Evolutionary conservation across 2,797 vertebrate species (phyloP).

Genomic region (Cichlasoma orientale): DNA sequence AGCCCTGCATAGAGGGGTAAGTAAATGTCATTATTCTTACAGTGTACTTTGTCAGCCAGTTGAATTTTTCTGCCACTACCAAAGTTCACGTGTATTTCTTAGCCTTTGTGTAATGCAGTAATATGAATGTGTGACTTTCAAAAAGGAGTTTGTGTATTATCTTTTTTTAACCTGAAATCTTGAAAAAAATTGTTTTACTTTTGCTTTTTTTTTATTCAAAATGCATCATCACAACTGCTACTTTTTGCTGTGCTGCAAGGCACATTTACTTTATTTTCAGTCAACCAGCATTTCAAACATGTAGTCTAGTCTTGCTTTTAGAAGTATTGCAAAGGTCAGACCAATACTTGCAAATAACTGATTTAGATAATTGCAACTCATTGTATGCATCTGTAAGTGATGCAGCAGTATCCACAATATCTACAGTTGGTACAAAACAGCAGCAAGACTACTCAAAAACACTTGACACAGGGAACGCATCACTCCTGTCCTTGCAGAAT

Average conservation of each 20-base stretch:
- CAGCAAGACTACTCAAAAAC: neutral
- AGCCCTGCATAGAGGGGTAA: conserved; percentile 95
- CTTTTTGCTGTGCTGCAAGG: neutral
- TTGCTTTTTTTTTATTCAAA: neutral
- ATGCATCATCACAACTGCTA: neutral
- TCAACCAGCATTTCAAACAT: neutral
- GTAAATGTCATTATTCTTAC: conserved; percentile 28
- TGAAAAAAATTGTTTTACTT: no score
- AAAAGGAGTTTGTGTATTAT: neutral
- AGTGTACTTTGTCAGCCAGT: neutral
- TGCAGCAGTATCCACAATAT: neutral
- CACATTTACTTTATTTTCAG: neutral
- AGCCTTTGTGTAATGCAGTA: neutral
- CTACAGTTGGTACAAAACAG: neutral
- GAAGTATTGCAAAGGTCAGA: neutral
- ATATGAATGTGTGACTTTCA: neutral
- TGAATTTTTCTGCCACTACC: neutral
- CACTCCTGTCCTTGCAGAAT: neutral
- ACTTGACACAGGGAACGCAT: neutral
- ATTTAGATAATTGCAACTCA: neutral
- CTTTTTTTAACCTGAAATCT: no score
- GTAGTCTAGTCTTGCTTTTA: neutral
- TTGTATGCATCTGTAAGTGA: neutral
- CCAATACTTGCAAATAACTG: no score
- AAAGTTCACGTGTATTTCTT: neutral